A percentile compares a stretch with the other conserved stretches of the same genome.
phyloP scores from a whole-genome alignment of 2,888 invertebrate genomes.

The Eurytoma californica region DNA sequence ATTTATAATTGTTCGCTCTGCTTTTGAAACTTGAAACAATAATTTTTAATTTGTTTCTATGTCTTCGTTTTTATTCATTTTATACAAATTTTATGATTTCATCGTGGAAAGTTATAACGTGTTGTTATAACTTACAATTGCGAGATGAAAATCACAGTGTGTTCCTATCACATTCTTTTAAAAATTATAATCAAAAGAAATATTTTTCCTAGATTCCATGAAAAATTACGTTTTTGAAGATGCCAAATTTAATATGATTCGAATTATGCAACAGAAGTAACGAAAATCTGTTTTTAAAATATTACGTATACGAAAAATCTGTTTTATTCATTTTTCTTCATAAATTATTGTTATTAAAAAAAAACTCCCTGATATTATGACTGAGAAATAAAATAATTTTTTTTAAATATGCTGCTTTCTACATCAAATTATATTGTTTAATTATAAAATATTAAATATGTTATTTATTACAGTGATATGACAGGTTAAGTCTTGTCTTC shows the following conservation, averaged over 20 bases:
- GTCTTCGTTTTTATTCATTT: constrained; percentile 1
- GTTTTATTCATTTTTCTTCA: not conserved
- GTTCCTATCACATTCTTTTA: constrained; percentile 40
- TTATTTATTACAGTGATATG: constrained; percentile 7
- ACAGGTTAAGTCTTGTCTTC: constrained; percentile 17
- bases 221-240: too few relatives aligned
- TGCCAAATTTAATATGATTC: too few relatives aligned
- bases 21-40: constrained; percentile 1
- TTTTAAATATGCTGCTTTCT: too few relatives aligned
- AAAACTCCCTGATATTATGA: too few relatives aligned
- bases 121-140: constrained; percentile 17
- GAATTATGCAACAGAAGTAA: too few relatives aligned
- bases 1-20: not conserved
- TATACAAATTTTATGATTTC: constrained; percentile 36
- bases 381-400: too few relatives aligned
- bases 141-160: constrained; percentile 47
- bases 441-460: not conserved
- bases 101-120: constrained; percentile 25
- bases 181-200: constrained; percentile 31
- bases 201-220: not conserved
- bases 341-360: too few relatives aligned
- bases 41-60: too few relatives aligned
- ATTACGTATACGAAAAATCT: too few relatives aligned
- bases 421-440: too few relatives aligned
- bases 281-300: too few relatives aligned